Conservation (phyloP, 2,113 vertebrate species). For the Xiphias gladius region DNA sequence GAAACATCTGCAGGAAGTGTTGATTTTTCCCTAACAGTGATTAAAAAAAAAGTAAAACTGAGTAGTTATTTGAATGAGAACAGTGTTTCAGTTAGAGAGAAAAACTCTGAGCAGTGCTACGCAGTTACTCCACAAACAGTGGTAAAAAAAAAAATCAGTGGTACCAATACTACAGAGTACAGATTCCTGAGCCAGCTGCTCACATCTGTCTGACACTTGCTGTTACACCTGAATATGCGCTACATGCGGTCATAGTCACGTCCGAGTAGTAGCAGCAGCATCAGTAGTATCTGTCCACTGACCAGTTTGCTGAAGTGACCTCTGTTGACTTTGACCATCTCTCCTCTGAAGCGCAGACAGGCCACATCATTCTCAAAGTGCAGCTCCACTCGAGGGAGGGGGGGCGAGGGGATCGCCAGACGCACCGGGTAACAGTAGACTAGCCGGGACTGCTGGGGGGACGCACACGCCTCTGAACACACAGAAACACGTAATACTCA, state of each 20-base stretch:
- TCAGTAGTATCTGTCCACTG: constrained; percentile 48
- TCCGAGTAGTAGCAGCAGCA: not conserved
- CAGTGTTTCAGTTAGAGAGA: no score
- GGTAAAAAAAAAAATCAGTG: not conserved
- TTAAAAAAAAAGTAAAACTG: not conserved
- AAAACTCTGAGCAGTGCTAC: no score
- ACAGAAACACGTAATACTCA: constrained; percentile 3
- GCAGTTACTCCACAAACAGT: not conserved
- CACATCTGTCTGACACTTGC: not conserved
- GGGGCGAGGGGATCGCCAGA: constrained; percentile 87
- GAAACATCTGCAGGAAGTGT: not conserved
- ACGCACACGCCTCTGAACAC: constrained; percentile 75
- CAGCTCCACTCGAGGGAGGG: constrained; percentile 92
- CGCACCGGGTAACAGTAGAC: constrained; percentile 96
- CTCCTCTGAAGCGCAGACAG: constrained; percentile 94
- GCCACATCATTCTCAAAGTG: constrained; percentile 95
- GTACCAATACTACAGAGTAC: no score
- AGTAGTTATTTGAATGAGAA: not conserved
- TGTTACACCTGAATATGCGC: not conserved
- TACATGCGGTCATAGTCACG: not conserved
- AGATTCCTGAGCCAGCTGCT: no score
- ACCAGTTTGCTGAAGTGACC: constrained; percentile 98
- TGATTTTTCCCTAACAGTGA: not conserved
- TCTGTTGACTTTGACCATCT: constrained; percentile 97
- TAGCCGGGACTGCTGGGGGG: constrained; percentile 86